Evolutionary conservation across 2,113 vertebrate species (phyloP), one percentile per base, ranked within the genome.

Genomic region (Rhinoptilus africanus): DNA sequence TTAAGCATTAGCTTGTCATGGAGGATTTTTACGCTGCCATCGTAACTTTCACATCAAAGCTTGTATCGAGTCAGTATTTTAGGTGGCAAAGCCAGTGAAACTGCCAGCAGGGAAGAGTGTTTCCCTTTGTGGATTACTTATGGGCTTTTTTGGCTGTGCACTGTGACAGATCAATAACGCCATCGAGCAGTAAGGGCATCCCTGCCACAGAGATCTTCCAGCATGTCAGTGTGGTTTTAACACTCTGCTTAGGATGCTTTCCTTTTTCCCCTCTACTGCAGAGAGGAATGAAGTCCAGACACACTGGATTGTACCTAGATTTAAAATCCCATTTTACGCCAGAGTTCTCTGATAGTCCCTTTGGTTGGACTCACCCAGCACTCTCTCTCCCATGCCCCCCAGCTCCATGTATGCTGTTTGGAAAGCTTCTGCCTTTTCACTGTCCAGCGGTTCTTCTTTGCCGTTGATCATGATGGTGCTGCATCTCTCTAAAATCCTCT

Each of bases 381-480:
- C 98, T 47, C 98, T 98, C 75, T 98, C 98, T 27, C 98, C 98
- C 84, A 98, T 94, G 75, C 98, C 98, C 6, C 98, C 98, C 81
- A 98, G 97, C 77, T 98, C 98, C 98, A 98, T 97, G 93, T 98
- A 98, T 3, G 98, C 98, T 2, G 93, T 98, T 73, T 98, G 98
- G 96, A 98, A 98, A 81, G 98, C 96, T 30, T 96, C 91, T 6
- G 97, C 96, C 23, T 94, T 97, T 82, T 89, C 95, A 0, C 91
- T 63, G 72, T 98, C 97, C 84, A 98, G 96, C 1, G 97, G 97
- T 34, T 98, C 97, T 37, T 98, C 98, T 82, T 97, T 97, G 86
- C 98, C 98, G 0, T 98, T 96, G 79, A 98, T 92, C 98, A 98
- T 98, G 84, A 98, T 98, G 76, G 98, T 98, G 94, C 98, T 98